A percentile compares a stretch with the other conserved stretches of the same genome.
Conservation (phyloP, 2,113 vertebrate genomes). For the Cichladusa arquata region DNA sequence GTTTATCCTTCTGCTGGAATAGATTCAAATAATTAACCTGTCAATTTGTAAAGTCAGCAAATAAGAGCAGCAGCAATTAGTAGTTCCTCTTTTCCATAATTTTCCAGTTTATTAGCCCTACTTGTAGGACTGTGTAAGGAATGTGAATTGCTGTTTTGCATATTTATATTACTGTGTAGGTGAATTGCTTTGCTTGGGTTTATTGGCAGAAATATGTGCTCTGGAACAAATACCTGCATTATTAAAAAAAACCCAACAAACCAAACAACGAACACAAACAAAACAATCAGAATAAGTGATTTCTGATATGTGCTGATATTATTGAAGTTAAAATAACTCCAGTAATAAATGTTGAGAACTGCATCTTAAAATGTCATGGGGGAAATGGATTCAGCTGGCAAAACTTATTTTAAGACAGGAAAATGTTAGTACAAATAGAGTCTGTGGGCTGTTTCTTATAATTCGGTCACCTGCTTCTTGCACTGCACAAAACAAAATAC, state of each 20-base stretch:
- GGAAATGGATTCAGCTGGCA: neutral
- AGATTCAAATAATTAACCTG: neutral
- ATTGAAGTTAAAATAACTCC: neutral
- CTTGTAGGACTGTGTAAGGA: neutral
- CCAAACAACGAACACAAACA: neutral
- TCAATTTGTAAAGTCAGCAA: neutral
- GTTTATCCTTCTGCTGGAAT: neutral
- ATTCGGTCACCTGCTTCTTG: neutral
- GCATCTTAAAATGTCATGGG: neutral
- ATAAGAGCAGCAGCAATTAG: neutral
- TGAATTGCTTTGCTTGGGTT: neutral
- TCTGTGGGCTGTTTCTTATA: neutral
- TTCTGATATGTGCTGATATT: neutral
- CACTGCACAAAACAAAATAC: neutral
- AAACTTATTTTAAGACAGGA: neutral
- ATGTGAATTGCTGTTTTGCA: neutral
- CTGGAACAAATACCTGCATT: neutral
- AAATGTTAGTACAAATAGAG: neutral
- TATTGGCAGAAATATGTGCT: neutral
- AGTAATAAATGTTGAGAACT: neutral
- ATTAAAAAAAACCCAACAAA: neutral
- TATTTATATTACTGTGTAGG: neutral
- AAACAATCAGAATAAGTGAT: neutral
- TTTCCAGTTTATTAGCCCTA: neutral
- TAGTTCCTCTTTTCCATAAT: neutral